A percentile compares a stretch with the other conserved stretches of the same genome.
phyloP scores from a whole-genome alignment of 1,140 invertebrate species.

The Oryctes rhinoceros region DNA sequence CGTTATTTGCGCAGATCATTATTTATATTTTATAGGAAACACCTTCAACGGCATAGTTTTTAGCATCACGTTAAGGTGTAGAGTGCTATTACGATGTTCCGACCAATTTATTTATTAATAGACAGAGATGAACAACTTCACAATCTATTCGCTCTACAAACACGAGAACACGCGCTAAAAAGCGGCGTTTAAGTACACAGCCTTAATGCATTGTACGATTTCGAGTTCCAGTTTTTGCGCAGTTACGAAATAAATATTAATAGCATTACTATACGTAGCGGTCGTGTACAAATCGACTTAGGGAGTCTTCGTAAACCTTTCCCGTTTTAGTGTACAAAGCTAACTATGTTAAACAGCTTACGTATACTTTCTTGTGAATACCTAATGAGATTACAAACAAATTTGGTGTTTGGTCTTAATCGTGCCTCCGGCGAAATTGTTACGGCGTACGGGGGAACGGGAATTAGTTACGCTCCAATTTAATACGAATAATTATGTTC shows the following conservation, averaged over 20 bases:
- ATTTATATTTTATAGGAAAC: too few species aligned
- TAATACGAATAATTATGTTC: neutral
- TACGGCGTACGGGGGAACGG: neutral
- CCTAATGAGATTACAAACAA: constrained; percentile 22
- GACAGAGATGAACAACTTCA: too few species aligned
- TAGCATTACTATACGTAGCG: constrained; percentile 11
- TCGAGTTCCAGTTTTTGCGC: neutral
- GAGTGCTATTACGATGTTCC: too few species aligned
- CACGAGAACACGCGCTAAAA: too few species aligned
- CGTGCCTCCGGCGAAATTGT: neutral
- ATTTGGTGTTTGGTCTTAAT: constrained; percentile 11
- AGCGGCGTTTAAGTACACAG: too few species aligned
- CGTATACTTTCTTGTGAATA: constrained; percentile 13
- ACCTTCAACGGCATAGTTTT: too few species aligned
- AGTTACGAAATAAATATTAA: neutral
- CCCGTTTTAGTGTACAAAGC: constrained; percentile 9
- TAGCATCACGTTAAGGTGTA: too few species aligned
- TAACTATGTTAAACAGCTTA: constrained; percentile 19
- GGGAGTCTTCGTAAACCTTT: neutral
- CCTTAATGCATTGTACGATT: neutral
- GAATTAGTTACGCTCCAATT: constrained; percentile 1
- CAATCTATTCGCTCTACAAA: too few species aligned
- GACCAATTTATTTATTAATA: too few species aligned
- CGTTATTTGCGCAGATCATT: too few species aligned
- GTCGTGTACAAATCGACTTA: constrained; percentile 14